Percentiles rank a stretch among this genome's conserved stretches.
These are phyloP conservation scores for Graphium colonna DNA, from an alignment of 2,888 invertebrate species.

Conservation along the genomic window DNA sequence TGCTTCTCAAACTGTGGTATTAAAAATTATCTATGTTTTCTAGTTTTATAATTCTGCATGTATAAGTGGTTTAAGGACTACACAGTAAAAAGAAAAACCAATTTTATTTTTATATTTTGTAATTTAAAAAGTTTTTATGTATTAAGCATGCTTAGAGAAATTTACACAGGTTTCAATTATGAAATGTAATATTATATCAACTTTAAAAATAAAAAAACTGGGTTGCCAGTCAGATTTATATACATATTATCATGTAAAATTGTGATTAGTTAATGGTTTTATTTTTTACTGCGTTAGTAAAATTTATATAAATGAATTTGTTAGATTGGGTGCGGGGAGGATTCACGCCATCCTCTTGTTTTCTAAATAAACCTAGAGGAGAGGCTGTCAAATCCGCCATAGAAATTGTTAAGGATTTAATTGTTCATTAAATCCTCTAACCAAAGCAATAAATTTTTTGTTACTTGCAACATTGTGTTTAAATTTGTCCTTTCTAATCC, in stretches of 20 bases:
- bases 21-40: constrained; percentile 5
- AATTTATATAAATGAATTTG: constrained; percentile 13
- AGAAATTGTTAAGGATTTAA: constrained; percentile 59
- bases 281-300: constrained; percentile 19
- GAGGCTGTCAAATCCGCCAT: constrained; percentile 30
- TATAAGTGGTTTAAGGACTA: neutral
- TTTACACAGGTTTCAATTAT: too few species aligned
- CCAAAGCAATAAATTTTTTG: constrained; percentile 54
- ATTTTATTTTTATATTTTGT: neutral
- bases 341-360: constrained; percentile 30
- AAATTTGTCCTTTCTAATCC: constrained; percentile 13
- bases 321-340: constrained; percentile 29
- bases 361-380: constrained; percentile 35
- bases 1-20: constrained; percentile 23
- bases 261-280: too few species aligned
- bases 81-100: constrained; percentile 16
- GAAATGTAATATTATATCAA: constrained; percentile 4
- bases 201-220: too few species aligned
- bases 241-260: too few species aligned
- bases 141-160: too few species aligned
- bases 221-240: too few species aligned
- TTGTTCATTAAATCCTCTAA: constrained; percentile 63
- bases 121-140: too few species aligned
- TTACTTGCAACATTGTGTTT: constrained; percentile 31
- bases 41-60: constrained; percentile 5